Evolutionary conservation across 2,797 vertebrate species (phyloP), one percentile per base, ranked within the genome.

Genomic region (Gadopsis marmoratus): DNA sequence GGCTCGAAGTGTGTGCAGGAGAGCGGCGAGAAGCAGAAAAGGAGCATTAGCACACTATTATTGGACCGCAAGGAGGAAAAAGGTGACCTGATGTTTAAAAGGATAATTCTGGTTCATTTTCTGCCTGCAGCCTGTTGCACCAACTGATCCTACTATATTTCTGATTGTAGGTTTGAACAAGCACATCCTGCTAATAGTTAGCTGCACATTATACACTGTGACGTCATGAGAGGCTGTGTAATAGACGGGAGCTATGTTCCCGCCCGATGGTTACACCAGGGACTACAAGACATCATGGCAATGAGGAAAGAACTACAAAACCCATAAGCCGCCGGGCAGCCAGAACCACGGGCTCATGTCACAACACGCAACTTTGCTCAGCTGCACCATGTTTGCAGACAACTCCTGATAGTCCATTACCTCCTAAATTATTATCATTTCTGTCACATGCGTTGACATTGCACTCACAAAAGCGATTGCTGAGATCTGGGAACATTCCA

Each of bases 61-160:
- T 13, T 41, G 26, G n/a, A 39, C 47, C 37, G 10, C 47, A 51
- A 67, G 56, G 50, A n/a, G 9, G 45, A 67, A 61, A 65, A 67
- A 68, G 16, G 53, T 58, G 39, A 33, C 47, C 77, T 61, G 63
- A 61, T 78, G 76, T 79, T 68, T 37, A 19, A 45, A 45, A 74
- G 23, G 64, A 64, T 17, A 11, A 60, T 71, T 70, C 29, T 59
- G 65, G 14, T 4, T 75, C 14, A 62, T 51, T 58, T 58, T 33
- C 41, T 61, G 53, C 56, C 48, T 19, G n/a, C 51, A 72, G 37
- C 39, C 39, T 71, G 68, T 33, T 37, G 62, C 29, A 50, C 41
- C 37, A 58, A 17, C 29, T 37, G 26, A 74, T n/a, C 6, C 0
- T 0, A 26, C 5, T 23, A 26, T 10, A 35, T 16, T 16, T 68